Conservation (phyloP, 2,797 vertebrate species). For the Xiphorhynchus erythropygius region DNA sequence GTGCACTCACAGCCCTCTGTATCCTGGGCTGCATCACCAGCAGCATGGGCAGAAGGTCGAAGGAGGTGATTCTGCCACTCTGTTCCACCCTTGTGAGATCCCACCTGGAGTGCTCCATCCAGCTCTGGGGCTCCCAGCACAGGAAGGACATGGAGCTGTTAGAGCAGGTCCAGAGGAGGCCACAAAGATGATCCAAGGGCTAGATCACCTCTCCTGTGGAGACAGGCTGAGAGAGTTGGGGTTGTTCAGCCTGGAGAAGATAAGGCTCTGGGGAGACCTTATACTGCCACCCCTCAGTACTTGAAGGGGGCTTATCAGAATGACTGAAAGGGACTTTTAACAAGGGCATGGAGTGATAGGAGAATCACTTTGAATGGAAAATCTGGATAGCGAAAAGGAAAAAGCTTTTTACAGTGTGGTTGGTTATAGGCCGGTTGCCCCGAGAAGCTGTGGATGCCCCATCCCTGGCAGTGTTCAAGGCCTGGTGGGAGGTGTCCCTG, state of each 20-base stretch:
- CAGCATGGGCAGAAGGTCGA: too few species aligned
- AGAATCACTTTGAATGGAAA: fast-evolving
- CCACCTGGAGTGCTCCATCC: fast-evolving
- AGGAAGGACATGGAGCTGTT: fast-evolving
- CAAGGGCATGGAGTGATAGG: not conserved
- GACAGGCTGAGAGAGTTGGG: not conserved
- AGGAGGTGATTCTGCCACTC: not conserved
- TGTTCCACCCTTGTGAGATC: not conserved
- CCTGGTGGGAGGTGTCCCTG: fast-evolving
- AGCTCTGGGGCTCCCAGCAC: fast-evolving
- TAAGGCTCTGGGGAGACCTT: not conserved
- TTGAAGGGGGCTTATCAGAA: fast-evolving
- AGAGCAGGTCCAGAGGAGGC: fast-evolving
- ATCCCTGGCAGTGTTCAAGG: not conserved
- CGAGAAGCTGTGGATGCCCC: fast-evolving
- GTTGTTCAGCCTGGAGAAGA: not conserved
- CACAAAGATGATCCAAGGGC: fast-evolving
- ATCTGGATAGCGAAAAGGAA: not conserved
- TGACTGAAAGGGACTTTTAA: not conserved
- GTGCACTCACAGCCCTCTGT: fast-evolving
- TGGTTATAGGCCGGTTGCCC: not conserved
- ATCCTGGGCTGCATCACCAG: not conserved
- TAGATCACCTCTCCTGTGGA: fast-evolving
- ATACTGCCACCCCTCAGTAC: fast-evolving
- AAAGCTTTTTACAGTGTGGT: not conserved